Evolutionary conservation across 2,888 invertebrate species (phyloP).

Genomic region (Formica aserva): DNA sequence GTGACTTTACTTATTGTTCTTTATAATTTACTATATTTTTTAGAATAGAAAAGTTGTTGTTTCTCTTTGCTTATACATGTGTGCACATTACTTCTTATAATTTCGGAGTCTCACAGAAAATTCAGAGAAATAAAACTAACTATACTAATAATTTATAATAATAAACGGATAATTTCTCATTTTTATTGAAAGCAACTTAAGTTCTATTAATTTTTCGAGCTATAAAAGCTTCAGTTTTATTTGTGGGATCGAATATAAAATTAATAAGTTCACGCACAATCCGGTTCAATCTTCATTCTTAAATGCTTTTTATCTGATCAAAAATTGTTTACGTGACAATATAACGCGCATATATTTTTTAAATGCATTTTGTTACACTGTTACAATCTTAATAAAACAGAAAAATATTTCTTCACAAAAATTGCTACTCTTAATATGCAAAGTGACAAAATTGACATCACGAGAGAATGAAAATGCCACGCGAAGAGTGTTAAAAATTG

Average conservation of each 20-base stretch:
- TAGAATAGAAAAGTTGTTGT: background rate
- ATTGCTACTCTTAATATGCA: conserved; percentile 12
- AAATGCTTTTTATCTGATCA: background rate
- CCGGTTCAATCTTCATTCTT: background rate
- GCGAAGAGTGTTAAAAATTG: conserved; percentile 29
- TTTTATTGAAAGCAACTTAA: background rate
- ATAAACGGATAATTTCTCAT: background rate
- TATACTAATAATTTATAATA: no score
- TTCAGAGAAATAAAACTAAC: background rate
- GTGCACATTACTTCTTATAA: background rate
- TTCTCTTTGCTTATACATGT: background rate
- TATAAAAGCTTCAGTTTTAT: background rate
- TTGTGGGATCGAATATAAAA: background rate
- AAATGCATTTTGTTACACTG: background rate
- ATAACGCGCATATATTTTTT: background rate
- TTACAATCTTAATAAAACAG: conserved; percentile 21
- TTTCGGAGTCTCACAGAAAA: background rate
- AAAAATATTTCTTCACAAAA: conserved; percentile 10
- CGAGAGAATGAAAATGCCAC: background rate
- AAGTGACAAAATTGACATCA: conserved; percentile 19
- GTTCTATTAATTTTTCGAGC: background rate
- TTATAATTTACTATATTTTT: background rate
- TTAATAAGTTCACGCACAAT: background rate
- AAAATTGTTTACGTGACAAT: background rate
- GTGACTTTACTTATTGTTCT: conserved; percentile 36